Percentiles rank a stretch among this genome's conserved stretches.
phyloP scores from a whole-genome alignment of 2,113 vertebrate species.

The Guaruba guarouba region DNA sequence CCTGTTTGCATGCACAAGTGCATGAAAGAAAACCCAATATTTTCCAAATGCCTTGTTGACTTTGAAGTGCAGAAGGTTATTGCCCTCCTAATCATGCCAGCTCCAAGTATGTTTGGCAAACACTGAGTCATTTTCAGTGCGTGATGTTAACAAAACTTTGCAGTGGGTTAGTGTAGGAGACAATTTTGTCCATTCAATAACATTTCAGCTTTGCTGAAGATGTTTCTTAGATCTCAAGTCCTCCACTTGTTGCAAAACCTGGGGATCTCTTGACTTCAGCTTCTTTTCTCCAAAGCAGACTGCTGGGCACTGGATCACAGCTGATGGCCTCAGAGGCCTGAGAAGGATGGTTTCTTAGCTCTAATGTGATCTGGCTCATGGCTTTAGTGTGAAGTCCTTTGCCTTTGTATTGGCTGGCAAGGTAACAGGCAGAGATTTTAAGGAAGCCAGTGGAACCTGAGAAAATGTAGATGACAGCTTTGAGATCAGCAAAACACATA shows the following conservation, averaged over 20 bases:
- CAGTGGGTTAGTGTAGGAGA: background rate
- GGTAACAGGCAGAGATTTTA: background rate
- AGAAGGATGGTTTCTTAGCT: background rate
- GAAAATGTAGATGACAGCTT: background rate
- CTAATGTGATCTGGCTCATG: background rate
- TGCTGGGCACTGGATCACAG: background rate
- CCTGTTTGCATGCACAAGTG: background rate
- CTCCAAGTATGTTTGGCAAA: background rate
- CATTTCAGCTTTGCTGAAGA: background rate
- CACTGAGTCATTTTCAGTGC: background rate
- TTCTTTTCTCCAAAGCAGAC: background rate
- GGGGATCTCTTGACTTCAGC: fast-evolving
- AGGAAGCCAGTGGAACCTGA: background rate
- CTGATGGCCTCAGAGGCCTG: background rate
- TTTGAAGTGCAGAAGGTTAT: background rate
- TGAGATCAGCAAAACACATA: background rate
- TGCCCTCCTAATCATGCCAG: background rate
- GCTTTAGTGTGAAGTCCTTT: background rate
- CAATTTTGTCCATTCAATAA: no score
- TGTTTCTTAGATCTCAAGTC: background rate
- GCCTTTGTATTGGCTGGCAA: background rate
- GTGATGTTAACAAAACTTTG: background rate
- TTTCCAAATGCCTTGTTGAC: background rate
- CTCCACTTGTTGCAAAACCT: background rate
- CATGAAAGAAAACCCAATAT: background rate